These are phyloP conservation scores for Copidosoma aretas DNA, from an alignment of 2,888 invertebrate genomes.

Conservation along the genomic window DNA sequence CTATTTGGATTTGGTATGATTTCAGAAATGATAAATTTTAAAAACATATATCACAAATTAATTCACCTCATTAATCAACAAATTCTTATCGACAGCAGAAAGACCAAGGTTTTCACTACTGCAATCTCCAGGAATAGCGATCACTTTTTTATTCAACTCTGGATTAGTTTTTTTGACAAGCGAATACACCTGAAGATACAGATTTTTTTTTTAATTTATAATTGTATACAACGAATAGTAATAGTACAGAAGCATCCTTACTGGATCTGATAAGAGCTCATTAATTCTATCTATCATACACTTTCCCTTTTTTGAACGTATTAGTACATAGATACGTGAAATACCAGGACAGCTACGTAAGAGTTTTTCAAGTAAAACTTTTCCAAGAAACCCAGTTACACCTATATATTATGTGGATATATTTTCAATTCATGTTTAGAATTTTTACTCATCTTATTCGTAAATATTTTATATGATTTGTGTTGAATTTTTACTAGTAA, in stretches of 20 bases:
- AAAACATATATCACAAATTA: no score
- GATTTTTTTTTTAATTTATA: not conserved
- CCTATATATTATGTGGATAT: slow-evolving; percentile 50
- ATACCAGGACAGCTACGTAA: slow-evolving; percentile 67
- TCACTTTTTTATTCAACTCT: slow-evolving; percentile 66
- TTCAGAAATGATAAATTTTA: no score
- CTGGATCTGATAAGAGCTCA: slow-evolving; percentile 69
- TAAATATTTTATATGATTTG: slow-evolving; percentile 1
- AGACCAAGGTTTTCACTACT: slow-evolving; percentile 65
- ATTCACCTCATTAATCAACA: slow-evolving; percentile 65
- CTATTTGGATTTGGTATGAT: no score
- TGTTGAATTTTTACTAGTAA: no score
- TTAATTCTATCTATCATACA: slow-evolving; percentile 65
- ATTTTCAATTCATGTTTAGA: no score
- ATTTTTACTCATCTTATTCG: no score
- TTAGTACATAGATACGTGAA: slow-evolving; percentile 65
- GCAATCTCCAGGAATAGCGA: slow-evolving; percentile 67
- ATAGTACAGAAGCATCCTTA: slow-evolving; percentile 57
- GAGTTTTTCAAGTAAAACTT: slow-evolving; percentile 68
- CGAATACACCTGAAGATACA: slow-evolving; percentile 63
- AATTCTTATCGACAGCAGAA: slow-evolving; percentile 63
- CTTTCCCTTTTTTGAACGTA: slow-evolving; percentile 67
- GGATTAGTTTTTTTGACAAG: slow-evolving; percentile 63
- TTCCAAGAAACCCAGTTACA: slow-evolving; percentile 64
- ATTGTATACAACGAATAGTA: not conserved